Evolutionary conservation across 2,113 vertebrate genomes (phyloP).

Genomic region (Brachyhypopomus occidentalis): DNA sequence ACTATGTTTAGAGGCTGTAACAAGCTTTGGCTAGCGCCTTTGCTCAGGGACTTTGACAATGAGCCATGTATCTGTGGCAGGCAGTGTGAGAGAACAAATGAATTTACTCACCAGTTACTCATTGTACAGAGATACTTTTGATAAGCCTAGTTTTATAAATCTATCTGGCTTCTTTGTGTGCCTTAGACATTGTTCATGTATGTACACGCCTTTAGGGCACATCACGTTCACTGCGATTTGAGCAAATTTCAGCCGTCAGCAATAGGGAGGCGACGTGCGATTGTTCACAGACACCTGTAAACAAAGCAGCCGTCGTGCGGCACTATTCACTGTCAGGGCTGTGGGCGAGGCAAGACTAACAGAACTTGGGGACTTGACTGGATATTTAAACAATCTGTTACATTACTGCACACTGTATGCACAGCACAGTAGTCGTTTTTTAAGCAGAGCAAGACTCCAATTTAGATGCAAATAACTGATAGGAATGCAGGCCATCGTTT

Average conservation of each 20-base stretch:
- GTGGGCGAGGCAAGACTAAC: conserved; percentile 33
- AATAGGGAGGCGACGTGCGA: conserved; percentile 1
- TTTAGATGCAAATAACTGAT: conserved; percentile 60
- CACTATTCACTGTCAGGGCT: conserved; percentile 7
- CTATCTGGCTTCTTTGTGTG: too few species aligned
- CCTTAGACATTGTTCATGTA: background rate
- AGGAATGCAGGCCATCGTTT: conserved; percentile 49
- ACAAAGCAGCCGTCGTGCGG: conserved; percentile 12
- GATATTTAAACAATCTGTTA: conserved; percentile 47
- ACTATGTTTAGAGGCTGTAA: conserved; percentile 17
- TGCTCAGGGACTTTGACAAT: background rate
- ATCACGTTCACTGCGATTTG: background rate
- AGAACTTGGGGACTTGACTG: conserved; percentile 22
- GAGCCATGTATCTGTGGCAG: background rate
- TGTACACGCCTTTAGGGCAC: background rate
- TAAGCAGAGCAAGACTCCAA: conserved; percentile 54
- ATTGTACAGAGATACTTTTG: background rate
- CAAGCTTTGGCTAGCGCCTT: background rate
- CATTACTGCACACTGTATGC: conserved; percentile 37
- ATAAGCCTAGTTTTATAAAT: too few species aligned
- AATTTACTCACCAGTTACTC: background rate
- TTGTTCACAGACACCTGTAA: conserved; percentile 22
- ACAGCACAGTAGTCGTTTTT: conserved; percentile 43
- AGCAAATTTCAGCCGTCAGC: background rate
- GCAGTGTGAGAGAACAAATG: background rate